Percentiles rank a stretch among this genome's conserved stretches.
These are phyloP conservation scores for Plutella xylostella DNA, from an alignment of 2,888 invertebrate genomes.

Conservation along the genomic window DNA sequence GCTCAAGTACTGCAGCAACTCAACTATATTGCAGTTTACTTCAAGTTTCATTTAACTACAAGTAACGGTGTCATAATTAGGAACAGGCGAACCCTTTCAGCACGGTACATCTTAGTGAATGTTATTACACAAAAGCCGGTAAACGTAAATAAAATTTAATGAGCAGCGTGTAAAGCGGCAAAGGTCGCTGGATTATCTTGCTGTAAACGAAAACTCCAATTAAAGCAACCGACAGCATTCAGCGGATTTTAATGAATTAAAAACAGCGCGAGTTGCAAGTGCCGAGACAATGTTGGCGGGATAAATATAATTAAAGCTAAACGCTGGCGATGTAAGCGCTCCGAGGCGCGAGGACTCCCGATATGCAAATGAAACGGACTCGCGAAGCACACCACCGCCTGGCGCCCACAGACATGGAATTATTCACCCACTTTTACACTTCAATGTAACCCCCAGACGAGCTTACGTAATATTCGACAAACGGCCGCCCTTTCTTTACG, in stretches of 20 bases:
- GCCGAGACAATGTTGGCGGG: background rate
- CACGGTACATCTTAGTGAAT: too few relatives aligned
- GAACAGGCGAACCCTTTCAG: too few relatives aligned
- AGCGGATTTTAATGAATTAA: background rate
- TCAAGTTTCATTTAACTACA: too few relatives aligned
- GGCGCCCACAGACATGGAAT: background rate
- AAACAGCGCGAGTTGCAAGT: background rate
- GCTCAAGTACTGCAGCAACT: too few relatives aligned
- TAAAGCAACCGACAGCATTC: background rate
- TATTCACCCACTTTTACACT: background rate
- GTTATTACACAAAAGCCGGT: too few relatives aligned
- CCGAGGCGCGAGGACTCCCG: background rate
- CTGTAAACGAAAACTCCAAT: background rate
- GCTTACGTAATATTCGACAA: slow-evolving; percentile 59
- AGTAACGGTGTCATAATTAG: too few relatives aligned
- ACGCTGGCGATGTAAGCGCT: background rate
- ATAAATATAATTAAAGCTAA: background rate
- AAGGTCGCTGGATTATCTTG: too few relatives aligned
- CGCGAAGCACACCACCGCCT: background rate
- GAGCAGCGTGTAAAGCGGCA: too few relatives aligned
- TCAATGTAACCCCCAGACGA: slow-evolving; percentile 20
- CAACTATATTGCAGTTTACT: too few relatives aligned
- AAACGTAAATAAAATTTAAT: too few relatives aligned
- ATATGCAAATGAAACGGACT: slow-evolving; percentile 5
- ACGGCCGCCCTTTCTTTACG: too few relatives aligned